Evolutionary conservation across 2,888 invertebrate genomes (phyloP), one percentile per base, ranked within the genome.

Genomic region (Aquatica leii): DNA sequence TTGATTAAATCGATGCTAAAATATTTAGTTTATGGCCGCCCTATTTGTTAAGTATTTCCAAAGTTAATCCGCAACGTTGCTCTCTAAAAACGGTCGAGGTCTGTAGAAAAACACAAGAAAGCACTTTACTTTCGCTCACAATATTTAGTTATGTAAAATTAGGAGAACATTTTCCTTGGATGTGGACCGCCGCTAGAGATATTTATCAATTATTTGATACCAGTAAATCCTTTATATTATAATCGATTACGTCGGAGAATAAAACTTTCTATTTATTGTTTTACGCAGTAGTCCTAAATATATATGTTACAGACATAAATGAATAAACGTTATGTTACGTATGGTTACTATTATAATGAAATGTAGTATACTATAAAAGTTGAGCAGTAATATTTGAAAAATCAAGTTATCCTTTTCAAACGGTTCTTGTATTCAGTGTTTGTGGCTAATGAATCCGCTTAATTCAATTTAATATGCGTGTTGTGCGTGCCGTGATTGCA

Each of bases 391-490:
- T 40, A 40, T 40, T 40, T 43, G 49, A 60, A 52, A 60, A 60
- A 53, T 21, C 37, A 46, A 53, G 53, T 59, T 59, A 43, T 43
- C 52, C 52, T 53, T 52, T 52, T 48, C 46, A 53, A 59, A 48
- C 55, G 56, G 56, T 51, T 43, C 61, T 56, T 51, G 61, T 59
- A 63, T 59, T 63, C 63, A 35, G 46, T 50, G 59, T 59, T 50
- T 53, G 63, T 50, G 56, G 55, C 60, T 61, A 61, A 65, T 65
- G 60, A 65, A 65, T 65, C 60, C 59, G 63, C 59, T 51, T 65
- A 60, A 65, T 66, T 66, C 48, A 66, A 66, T 66, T 65, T 60
- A 65, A 65, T 65, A 61, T 62, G 66, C 66, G 66, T 66, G 62
- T 59, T 59, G 60, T 59, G 66, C 66, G 66, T 62, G 59, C 60